Base-by-base conservation (phyloP, 2,797 vertebrate species). In the Poliocrania exsul region DNA sequence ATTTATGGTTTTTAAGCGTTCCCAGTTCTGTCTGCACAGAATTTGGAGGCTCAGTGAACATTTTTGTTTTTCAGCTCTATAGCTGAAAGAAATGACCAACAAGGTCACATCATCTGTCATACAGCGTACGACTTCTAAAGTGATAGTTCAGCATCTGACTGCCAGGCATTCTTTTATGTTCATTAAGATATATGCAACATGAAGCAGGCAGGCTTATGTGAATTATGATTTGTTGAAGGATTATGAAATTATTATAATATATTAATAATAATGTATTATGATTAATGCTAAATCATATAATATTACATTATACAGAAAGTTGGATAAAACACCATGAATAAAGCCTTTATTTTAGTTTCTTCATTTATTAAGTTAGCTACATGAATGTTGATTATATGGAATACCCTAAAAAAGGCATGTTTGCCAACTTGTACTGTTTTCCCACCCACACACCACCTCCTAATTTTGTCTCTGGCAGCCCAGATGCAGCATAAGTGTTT, bases 371-470 rank as follows among this genome's bases (percentile, higher is more conserved):
- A 24, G 29, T 92, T 65, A 73, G 65, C 42, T 88, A 16, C 42
- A 77, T 86, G 85, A 90, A 75, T 69, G 42, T 73, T 89, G 40
- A 57, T 94, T 93, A 85, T 92, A 87, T 67, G 93, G 83, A 94
- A 82, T 86, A 91, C 29, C 31, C 44, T 69, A 66, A 95, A 89
- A 88, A 95, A 96, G 78, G 7, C 40, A 7, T 93, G 75, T 97
- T 97, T 97, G 92, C 85, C 88, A 96, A 97, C 95, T 97, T 96
- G 69, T 87, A 61, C 69, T 88, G 92, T 96, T 96, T 92, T 91
- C 57, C 51, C 56, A 89, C 81, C 86, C 66, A 85, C 93, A 65
- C 14, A 40, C 60, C 5, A 9, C 93, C 92, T 97, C 88, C 93
- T 96, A 44, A 81, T 95, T 97, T 96, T 97, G 91, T 96, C 74